Percentiles rank a stretch among this genome's conserved stretches.
These are phyloP conservation scores for Lathronympha strigana DNA, from an alignment of 2,888 invertebrate species.

Conservation along the genomic window DNA sequence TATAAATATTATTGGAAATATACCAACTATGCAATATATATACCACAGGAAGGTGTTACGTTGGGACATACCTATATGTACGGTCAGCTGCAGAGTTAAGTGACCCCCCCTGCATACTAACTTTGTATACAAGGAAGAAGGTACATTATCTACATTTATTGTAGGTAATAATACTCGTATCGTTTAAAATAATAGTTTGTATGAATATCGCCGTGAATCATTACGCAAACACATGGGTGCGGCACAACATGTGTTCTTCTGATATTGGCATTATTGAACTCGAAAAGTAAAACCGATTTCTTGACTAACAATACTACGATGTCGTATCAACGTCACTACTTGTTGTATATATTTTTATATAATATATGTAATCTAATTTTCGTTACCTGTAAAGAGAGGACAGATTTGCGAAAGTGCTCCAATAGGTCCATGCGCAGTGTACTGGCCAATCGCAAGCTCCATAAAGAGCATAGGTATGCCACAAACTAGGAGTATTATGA, in stretches of 20 bases:
- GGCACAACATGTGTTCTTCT: conserved; percentile 15
- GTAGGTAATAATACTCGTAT: neutral
- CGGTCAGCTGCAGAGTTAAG: no score
- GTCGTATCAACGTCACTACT: no score
- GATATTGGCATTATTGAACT: conserved; percentile 18
- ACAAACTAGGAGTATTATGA: conserved; percentile 94
- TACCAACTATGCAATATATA: no score
- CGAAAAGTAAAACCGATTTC: conserved; percentile 15
- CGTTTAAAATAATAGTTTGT: neutral
- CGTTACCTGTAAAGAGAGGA: conserved; percentile 95
- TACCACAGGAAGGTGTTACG: no score
- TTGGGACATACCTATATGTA: no score
- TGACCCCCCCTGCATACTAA: no score
- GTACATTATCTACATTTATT: conserved; percentile 1
- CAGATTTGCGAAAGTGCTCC: conserved; percentile 96
- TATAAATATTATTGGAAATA: no score
- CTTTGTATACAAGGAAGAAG: neutral
- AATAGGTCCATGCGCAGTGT: conserved; percentile 95
- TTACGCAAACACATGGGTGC: conserved; percentile 20
- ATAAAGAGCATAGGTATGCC: conserved; percentile 97
- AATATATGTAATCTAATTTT: conserved; percentile 2
- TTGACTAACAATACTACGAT: neutral
- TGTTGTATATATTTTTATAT: no score
- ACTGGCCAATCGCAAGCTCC: conserved; percentile 97
- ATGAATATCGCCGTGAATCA: conserved; percentile 20